Percentiles rank a stretch among this genome's conserved stretches.
These are phyloP conservation scores for Semicossyphus pulcher DNA, from an alignment of 2,113 vertebrate genomes.

Conservation along the genomic window DNA sequence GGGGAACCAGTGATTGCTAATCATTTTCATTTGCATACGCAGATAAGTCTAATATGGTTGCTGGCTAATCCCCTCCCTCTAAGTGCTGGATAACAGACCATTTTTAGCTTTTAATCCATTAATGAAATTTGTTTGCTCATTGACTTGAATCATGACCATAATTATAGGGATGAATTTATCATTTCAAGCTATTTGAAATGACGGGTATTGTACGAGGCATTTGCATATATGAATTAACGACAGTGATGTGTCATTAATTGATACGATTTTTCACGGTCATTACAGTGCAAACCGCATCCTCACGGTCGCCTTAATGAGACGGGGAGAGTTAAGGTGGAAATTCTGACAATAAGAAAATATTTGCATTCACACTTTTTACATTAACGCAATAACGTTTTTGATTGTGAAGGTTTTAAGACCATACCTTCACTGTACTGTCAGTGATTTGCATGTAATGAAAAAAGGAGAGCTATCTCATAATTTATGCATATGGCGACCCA, in stretches of 20 bases:
- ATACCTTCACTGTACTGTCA: background rate
- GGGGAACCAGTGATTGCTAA: conserved; percentile 81
- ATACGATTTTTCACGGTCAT: conserved; percentile 76
- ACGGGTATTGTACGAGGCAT: conserved; percentile 77
- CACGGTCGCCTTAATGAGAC: conserved; percentile 49
- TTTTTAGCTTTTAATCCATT: conserved; percentile 85
- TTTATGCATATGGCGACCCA: conserved; percentile 68
- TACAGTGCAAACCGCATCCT: conserved; percentile 65
- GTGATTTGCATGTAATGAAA: conserved; percentile 54
- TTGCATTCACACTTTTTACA: conserved; percentile 6
- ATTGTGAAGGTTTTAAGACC: conserved; percentile 16
- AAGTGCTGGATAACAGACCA: conserved; percentile 82
- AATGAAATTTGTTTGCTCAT: conserved; percentile 88
- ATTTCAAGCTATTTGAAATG: conserved; percentile 81
- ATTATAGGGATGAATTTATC: conserved; percentile 83
- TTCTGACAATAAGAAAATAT: conserved; percentile 19
- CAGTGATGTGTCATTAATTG: conserved; percentile 84
- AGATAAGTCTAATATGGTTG: conserved; percentile 84
- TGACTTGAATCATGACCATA: conserved; percentile 85
- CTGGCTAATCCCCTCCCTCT: conserved; percentile 82
- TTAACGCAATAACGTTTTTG: conserved; percentile 10
- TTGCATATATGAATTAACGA: conserved; percentile 83
- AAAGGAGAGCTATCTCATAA: conserved; percentile 53
- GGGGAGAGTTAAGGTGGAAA: conserved; percentile 36
- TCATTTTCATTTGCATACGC: conserved; percentile 83